Evolutionary conservation across 1,140 invertebrate species (phyloP), one percentile per base, ranked within the genome.

Genomic region (Mactra quadrangularis): DNA sequence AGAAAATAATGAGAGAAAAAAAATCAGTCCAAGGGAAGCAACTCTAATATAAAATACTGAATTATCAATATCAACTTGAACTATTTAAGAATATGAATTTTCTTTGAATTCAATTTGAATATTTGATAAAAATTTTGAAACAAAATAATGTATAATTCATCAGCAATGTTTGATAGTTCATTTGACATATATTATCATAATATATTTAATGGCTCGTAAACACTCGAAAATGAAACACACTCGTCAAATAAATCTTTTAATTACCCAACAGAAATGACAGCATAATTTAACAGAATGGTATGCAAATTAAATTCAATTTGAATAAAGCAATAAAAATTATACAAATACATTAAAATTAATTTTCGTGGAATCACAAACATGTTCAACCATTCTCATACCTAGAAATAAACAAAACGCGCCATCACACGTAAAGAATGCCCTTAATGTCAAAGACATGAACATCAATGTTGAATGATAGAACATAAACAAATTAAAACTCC

Each of bases 81-180:
- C n/a, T 7, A 55, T 55, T 27, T 55, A 27, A n/a, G n/a, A n/a
- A 41, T 41, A 15, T 41, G 6, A 17, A 50, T 17, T 68, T 68
- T 50, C 64, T 68, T 27, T 68, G 64, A 68, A 68, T 68, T 68
- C 64, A 52, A 68, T 68, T 68, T 68, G 45, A 68, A 68, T 68
- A 68, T 68, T 47, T 68, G 38, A 41, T 41, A 7, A 41, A 41
- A 41, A 68, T 68, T 47, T 47, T 68, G 47, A 38, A 68, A 52
- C 47, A 68, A 47, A 41, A 47, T 47, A 47, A 68, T 52, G 47
- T 31, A 68, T 50, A 47, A 47, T 68, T 68, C 64, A 68, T 68
- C 64, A 33, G n/a, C 33, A 19, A 68, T 1, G 45, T 41, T 17
- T 27, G 35, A 68, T 27, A 27, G 13, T 15, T 47, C 22, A 35